A percentile compares a stretch with the other conserved stretches of the same genome.
Conservation (phyloP, 2,113 vertebrate species). For the Alligator sinensis region DNA sequence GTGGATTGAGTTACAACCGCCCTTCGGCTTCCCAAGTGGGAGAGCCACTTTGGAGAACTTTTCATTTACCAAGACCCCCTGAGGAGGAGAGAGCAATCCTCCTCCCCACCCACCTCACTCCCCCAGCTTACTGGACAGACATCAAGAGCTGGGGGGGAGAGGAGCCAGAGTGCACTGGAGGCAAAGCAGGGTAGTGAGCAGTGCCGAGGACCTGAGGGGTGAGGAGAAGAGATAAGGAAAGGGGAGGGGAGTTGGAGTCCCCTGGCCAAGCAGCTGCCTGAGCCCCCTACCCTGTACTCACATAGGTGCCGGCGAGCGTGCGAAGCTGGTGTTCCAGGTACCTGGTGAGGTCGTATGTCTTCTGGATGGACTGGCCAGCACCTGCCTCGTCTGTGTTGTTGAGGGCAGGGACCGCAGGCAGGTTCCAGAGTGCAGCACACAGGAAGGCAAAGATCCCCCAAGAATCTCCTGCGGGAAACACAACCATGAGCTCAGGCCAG, state of each 20-base stretch:
- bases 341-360: conserved; percentile 96
- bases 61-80: not conserved
- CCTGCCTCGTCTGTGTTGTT: conserved; percentile 85
- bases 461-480: conserved; percentile 83
- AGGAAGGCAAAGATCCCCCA: conserved; percentile 87
- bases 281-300: conserved; percentile 77
- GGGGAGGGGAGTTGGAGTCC: not conserved
- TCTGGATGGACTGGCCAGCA: conserved; percentile 92
- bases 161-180: not conserved
- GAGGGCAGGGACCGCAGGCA: conserved; percentile 81
- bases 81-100: not conserved
- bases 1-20: not conserved
- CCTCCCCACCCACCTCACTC: no score
- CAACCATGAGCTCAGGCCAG: not conserved
- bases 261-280: not conserved
- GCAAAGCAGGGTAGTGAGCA: not conserved
- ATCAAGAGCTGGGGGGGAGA: not conserved
- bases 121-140: not conserved
- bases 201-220: not conserved
- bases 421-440: conserved; percentile 84
- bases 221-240: not conserved
- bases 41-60: not conserved
- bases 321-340: conserved; percentile 97
- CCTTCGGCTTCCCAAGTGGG: not conserved
- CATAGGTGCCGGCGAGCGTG: conserved; percentile 94